phyloP scores from a whole-genome alignment of 2,113 vertebrate genomes.

The Theristicus caerulescens region DNA sequence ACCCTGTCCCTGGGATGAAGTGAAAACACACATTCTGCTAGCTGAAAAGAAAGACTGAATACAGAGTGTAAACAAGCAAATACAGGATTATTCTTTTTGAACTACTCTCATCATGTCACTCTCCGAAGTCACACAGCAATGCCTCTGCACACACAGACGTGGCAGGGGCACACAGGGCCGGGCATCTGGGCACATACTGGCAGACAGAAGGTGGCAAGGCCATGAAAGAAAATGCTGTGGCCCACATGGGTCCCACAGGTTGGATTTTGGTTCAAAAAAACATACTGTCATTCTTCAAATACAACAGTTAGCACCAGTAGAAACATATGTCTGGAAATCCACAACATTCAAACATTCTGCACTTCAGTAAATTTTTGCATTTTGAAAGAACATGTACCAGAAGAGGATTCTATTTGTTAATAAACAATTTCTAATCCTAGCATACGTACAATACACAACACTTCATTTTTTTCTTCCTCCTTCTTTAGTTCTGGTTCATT shows the following conservation, averaged over 20 bases:
- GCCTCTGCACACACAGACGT: rapidly evolving
- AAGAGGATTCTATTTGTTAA: neutral
- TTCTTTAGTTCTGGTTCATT: neutral
- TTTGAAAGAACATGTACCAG: neutral
- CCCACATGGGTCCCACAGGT: neutral
- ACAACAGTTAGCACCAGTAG: neutral
- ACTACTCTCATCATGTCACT: neutral
- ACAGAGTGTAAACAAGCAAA: neutral
- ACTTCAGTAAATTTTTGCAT: neutral
- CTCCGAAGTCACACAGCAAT: neutral
- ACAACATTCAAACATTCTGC: neutral
- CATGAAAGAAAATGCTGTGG: neutral
- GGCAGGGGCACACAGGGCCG: neutral
- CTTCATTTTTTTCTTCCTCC: neutral
- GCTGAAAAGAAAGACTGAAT: neutral
- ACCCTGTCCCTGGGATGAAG: neutral
- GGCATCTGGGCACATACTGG: neutral
- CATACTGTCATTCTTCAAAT: neutral
- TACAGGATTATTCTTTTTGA: neutral
- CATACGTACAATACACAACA: neutral
- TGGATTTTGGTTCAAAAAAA: neutral
- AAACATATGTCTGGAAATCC: neutral
- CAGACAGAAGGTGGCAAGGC: neutral
- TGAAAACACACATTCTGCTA: neutral
- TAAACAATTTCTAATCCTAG: neutral